phyloP scores from a whole-genome alignment of 2,113 vertebrate species.

The Aegotheles bennettii region DNA sequence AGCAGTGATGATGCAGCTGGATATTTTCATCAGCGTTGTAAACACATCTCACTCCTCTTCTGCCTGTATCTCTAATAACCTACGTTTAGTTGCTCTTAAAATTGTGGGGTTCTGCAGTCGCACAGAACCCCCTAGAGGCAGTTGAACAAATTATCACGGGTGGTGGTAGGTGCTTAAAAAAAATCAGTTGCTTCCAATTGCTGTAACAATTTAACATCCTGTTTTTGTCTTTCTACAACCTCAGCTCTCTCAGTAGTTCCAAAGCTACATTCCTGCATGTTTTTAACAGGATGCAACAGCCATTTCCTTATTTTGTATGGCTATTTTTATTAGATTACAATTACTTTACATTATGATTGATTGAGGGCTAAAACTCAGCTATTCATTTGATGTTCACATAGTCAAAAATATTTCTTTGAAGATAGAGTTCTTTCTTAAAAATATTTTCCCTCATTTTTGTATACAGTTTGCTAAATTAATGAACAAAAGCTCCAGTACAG shows the following conservation, averaged over 20 bases:
- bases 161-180: not conserved
- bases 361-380: slow-evolving; percentile 65
- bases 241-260: slow-evolving; percentile 53
- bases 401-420: slow-evolving; percentile 67
- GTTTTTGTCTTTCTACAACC: slow-evolving; percentile 72
- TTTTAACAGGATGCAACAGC: slow-evolving; percentile 75
- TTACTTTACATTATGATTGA: slow-evolving; percentile 55
- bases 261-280: slow-evolving; percentile 62
- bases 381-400: slow-evolving; percentile 39
- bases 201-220: slow-evolving; percentile 69
- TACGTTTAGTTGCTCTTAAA: not conserved
- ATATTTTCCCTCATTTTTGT: slow-evolving; percentile 12
- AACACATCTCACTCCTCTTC: not conserved
- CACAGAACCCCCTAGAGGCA: slow-evolving; percentile 54
- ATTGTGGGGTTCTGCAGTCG: not conserved
- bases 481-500: not conserved
- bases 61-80: not conserved
- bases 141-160: not conserved
- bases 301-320: slow-evolving; percentile 79
- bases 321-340: slow-evolving; percentile 75
- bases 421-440: not conserved
- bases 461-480: slow-evolving; percentile 43
- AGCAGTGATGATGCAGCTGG: not conserved
- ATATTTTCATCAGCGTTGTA: not conserved
- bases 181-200: slow-evolving; percentile 28